Evolutionary conservation across 2,113 vertebrate genomes (phyloP).

Genomic region (Microcebus jonahi): DNA sequence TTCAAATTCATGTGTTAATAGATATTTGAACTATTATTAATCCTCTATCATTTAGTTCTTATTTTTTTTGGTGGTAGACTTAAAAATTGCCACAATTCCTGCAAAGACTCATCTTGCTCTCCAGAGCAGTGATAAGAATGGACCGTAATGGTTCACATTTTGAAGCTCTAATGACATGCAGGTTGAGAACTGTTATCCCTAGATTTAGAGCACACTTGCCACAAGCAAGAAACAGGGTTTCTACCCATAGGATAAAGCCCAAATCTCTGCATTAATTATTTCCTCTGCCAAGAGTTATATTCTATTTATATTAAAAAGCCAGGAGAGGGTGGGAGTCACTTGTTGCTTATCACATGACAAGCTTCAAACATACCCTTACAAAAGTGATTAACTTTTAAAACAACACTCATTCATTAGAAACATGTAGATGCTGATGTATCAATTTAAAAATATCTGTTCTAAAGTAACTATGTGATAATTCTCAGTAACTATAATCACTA

Average conservation of each 20-base stretch:
- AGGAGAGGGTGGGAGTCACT: neutral
- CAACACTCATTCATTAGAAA: neutral
- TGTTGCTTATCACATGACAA: neutral
- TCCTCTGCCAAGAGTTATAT: neutral
- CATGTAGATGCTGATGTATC: neutral
- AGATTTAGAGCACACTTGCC: neutral
- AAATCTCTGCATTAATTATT: neutral
- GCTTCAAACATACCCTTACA: neutral
- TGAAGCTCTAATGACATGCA: neutral
- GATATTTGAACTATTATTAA: neutral
- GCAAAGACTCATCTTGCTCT: neutral
- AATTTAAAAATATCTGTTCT: neutral
- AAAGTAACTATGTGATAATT: neutral
- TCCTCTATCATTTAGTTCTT: neutral
- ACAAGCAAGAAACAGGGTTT: neutral
- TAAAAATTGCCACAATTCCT: neutral
- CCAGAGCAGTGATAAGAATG: neutral
- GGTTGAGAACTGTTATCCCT: neutral
- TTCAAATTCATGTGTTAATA: conserved; percentile 1
- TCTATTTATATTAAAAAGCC: neutral
- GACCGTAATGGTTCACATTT: neutral
- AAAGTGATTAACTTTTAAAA: neutral
- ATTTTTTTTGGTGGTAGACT: neutral
- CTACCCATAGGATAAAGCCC: neutral
- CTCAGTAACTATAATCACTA: neutral